Conservation (phyloP, 30 jellyfish, hydroid and myxozoan species). For the Mastigias papua region DNA sequence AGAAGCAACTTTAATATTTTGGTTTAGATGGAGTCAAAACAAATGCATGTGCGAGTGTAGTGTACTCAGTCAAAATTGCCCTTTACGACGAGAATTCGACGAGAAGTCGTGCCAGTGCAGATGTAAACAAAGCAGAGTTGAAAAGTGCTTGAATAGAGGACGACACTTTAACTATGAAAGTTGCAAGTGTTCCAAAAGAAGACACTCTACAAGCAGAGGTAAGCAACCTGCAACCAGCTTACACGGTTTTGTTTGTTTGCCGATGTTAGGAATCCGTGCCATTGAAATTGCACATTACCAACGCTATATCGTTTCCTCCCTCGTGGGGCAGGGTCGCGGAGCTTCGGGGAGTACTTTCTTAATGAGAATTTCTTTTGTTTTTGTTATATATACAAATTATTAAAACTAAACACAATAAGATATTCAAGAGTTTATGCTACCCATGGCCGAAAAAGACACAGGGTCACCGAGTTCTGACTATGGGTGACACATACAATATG, state of each 20-base stretch:
- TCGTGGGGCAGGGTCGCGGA: too few species aligned
- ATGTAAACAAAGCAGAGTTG: slow-evolving; percentile 16
- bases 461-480: too few species aligned
- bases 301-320: too few species aligned
- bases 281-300: not conserved
- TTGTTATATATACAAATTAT: too few species aligned
- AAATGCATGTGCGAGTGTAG: slow-evolving; percentile 41
- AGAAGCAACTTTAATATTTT: not conserved
- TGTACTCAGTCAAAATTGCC: not conserved
- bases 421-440: too few species aligned
- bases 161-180: slow-evolving; percentile 12
- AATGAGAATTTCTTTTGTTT: too few species aligned
- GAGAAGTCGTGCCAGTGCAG: slow-evolving; percentile 30
- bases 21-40: slow-evolving; percentile 19
- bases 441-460: too few species aligned
- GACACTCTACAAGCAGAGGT: slow-evolving; percentile 15
- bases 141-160: slow-evolving; percentile 20
- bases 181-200: slow-evolving; percentile 22
- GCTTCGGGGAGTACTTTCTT: too few species aligned
- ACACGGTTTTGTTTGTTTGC: not conserved
- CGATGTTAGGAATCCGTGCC: not conserved
- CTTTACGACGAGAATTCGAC: slow-evolving; percentile 12
- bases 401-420: too few species aligned
- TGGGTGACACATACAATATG: too few species aligned
- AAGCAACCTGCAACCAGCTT: too few species aligned